Evolutionary conservation across 2,797 vertebrate genomes (phyloP).

Genomic region (Platalea minor): DNA sequence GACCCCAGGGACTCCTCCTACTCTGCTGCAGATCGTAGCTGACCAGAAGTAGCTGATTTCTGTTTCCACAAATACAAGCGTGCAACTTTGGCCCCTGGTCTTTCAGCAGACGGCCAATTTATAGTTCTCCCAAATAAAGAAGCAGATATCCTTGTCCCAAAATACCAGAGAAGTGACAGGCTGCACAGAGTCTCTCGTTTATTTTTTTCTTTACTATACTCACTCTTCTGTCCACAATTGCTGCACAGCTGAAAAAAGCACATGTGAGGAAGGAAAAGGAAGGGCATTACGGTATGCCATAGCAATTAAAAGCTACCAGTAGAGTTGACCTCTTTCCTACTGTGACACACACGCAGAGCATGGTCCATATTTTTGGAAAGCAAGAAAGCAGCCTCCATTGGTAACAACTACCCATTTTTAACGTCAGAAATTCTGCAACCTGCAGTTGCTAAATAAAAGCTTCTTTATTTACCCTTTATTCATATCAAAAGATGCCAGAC

Average conservation of each 20-base stretch:
- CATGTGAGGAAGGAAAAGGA: not conserved
- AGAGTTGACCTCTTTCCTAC: not conserved
- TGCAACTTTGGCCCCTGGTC: not conserved
- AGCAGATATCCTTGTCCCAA: not conserved
- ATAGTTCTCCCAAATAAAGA: not conserved
- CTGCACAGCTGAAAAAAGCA: not conserved
- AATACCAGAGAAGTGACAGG: not conserved
- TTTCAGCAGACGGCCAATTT: not conserved
- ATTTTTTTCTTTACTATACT: not conserved
- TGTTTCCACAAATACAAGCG: not conserved
- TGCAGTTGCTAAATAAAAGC: not conserved
- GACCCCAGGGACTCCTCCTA: not conserved
- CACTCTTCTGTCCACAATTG: not conserved
- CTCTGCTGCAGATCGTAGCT: accelerated
- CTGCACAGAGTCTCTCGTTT: not conserved
- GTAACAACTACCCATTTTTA: not conserved
- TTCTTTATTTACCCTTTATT: not conserved
- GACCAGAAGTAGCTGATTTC: not conserved
- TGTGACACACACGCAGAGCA: not conserved
- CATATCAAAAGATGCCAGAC: not conserved
- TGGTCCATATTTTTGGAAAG: not conserved
- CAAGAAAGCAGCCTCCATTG: not conserved
- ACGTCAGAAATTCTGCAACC: not conserved
- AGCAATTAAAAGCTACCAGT: slow-evolving; percentile 6
- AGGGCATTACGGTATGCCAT: not conserved